Percentiles rank a stretch among this genome's conserved stretches.
These are phyloP conservation scores for Aphrophora alni DNA, from an alignment of 2,888 invertebrate species.

Conservation along the genomic window DNA sequence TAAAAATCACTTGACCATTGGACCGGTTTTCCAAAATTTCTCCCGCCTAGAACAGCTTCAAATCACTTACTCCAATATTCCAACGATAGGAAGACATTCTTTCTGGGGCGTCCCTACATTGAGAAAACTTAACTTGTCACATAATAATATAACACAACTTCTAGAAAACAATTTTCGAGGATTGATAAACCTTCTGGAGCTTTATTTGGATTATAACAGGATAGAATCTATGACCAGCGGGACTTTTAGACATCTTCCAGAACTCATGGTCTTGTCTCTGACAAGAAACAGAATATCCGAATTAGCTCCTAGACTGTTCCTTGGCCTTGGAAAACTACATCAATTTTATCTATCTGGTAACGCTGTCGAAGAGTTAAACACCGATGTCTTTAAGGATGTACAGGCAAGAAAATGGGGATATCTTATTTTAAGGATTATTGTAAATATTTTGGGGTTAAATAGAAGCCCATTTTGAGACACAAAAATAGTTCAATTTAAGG, in stretches of 20 bases:
- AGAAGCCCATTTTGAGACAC: too few relatives aligned
- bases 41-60: constrained; percentile 70
- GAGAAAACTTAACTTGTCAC: constrained; percentile 69
- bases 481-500: too few relatives aligned
- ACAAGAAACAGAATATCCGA: constrained; percentile 59
- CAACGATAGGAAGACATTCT: constrained; percentile 78
- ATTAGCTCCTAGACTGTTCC: constrained; percentile 60
- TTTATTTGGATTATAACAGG: constrained; percentile 76
- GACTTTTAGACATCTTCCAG: constrained; percentile 75
- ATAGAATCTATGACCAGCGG: constrained; percentile 78
- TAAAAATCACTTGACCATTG: constrained; percentile 56
- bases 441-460: too few relatives aligned
- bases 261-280: constrained; percentile 70
- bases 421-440: too few relatives aligned
- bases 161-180: constrained; percentile 78
- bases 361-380: constrained; percentile 73
- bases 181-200: constrained; percentile 71
- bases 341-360: constrained; percentile 78
- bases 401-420: constrained; percentile 64
- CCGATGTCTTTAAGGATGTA: constrained; percentile 79
- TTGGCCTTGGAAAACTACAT: constrained; percentile 73
- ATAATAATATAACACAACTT: constrained; percentile 72
- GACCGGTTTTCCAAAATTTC: constrained; percentile 57
- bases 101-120: constrained; percentile 77
- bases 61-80: constrained; percentile 74